phyloP scores from a whole-genome alignment of 1,140 invertebrate genomes.

The Anastrepha obliqua region DNA sequence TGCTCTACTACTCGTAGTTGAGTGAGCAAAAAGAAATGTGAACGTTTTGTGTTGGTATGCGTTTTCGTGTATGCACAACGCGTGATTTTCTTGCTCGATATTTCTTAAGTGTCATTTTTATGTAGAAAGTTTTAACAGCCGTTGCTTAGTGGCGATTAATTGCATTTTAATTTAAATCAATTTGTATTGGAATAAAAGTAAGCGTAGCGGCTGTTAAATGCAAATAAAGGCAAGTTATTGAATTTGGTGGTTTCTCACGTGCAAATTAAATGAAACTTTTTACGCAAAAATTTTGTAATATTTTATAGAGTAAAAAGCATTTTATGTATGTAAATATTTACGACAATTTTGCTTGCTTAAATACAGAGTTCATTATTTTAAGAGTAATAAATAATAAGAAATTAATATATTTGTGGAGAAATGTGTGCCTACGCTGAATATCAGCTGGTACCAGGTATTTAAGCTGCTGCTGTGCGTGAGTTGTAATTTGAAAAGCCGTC shows the following conservation, averaged over 20 bases:
- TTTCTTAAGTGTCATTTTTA: conserved; percentile 37
- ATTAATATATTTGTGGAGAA: too few relatives aligned
- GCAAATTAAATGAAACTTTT: conserved; percentile 25
- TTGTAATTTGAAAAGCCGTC: neutral
- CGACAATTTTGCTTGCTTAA: neutral
- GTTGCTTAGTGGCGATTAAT: conserved; percentile 13
- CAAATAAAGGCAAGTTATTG: conserved; percentile 26
- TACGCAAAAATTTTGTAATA: neutral
- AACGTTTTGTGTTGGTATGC: neutral
- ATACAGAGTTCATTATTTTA: neutral
- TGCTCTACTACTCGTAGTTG: neutral
- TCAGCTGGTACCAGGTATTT: neutral
- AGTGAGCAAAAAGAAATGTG: neutral
- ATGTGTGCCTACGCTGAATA: too few relatives aligned
- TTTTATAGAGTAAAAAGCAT: neutral
- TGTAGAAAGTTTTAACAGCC: conserved; percentile 40
- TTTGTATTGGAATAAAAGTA: conserved; percentile 29
- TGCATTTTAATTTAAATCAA: conserved; percentile 44
- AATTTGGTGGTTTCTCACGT: conserved; percentile 4
- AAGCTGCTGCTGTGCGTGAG: neutral
- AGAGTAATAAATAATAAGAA: too few relatives aligned
- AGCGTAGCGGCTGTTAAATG: neutral
- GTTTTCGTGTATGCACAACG: neutral
- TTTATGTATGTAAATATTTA: neutral
- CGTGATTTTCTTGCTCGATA: conserved; percentile 46